phyloP scores from a whole-genome alignment of 2,113 vertebrate species.

The Psammodynastes pulverulentus region DNA sequence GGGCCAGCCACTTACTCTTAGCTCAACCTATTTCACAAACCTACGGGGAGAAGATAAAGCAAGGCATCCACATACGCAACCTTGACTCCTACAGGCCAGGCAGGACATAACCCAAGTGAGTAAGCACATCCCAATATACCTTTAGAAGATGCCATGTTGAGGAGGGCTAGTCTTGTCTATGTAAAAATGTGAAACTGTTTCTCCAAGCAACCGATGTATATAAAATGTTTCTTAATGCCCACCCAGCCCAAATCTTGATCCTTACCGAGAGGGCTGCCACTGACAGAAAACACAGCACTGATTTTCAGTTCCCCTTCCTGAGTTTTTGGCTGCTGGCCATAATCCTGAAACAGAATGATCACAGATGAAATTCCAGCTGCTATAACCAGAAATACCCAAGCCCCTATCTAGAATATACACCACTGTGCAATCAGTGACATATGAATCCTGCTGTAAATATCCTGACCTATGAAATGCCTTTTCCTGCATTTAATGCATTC shows the following conservation, averaged over 20 bases:
- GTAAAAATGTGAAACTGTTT: neutral
- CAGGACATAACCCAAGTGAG: neutral
- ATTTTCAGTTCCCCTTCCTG: conserved; percentile 92
- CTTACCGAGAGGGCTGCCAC: conserved; percentile 84
- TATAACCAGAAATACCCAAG: neutral
- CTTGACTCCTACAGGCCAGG: neutral
- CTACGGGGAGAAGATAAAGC: neutral
- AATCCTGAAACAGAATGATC: conserved; percentile 75
- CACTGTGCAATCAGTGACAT: neutral
- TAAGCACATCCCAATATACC: neutral
- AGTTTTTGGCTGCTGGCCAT: conserved; percentile 79
- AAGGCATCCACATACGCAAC: neutral
- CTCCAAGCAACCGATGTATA: neutral
- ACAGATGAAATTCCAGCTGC: neutral
- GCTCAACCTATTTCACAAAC: neutral
- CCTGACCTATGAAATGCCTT: neutral
- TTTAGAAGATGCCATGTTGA: neutral
- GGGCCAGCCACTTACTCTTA: neutral
- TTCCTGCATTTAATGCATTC: neutral
- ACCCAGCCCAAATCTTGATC: neutral
- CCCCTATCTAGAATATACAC: neutral
- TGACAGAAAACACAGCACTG: conserved; percentile 92
- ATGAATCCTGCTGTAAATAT: neutral
- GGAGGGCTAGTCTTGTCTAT: neutral
- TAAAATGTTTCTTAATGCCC: neutral